These are phyloP conservation scores for Zosterops borbonicus DNA, from an alignment of 2,113 vertebrate genomes.

Conservation along the genomic window DNA sequence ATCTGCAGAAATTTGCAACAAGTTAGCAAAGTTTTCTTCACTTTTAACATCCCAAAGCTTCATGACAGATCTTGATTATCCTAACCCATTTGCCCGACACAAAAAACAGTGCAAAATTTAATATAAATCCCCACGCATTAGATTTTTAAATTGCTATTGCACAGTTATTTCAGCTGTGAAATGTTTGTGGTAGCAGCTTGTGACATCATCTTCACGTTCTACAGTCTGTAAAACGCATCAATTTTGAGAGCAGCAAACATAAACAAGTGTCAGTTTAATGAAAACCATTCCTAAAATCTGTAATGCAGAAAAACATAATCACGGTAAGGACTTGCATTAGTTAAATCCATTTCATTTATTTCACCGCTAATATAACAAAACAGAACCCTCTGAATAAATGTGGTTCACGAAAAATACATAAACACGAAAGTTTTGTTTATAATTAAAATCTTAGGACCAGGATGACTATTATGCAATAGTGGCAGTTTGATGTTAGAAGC, in stretches of 20 bases:
- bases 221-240: not conserved
- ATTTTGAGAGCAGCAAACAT: not conserved
- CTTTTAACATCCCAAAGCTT: conserved; percentile 18
- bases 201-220: not conserved
- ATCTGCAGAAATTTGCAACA: conserved; percentile 65
- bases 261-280: not conserved
- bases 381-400: not conserved
- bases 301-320: not conserved
- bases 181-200: not conserved
- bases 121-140: not conserved
- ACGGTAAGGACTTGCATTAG: not conserved
- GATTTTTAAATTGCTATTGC: not conserved
- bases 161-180: not conserved
- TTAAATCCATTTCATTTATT: not conserved
- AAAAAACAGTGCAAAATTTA: not conserved
- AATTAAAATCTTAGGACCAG: not conserved
- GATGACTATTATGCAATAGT: not conserved
- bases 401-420: not conserved
- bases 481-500: not conserved
- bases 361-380: not conserved
- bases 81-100: not conserved
- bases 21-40: conserved; percentile 67
- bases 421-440: not conserved
- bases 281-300: not conserved
- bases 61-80: not conserved